These are phyloP conservation scores for Diabrotica virgifera DNA, from an alignment of 1,140 invertebrate genomes.

Conservation along the genomic window DNA sequence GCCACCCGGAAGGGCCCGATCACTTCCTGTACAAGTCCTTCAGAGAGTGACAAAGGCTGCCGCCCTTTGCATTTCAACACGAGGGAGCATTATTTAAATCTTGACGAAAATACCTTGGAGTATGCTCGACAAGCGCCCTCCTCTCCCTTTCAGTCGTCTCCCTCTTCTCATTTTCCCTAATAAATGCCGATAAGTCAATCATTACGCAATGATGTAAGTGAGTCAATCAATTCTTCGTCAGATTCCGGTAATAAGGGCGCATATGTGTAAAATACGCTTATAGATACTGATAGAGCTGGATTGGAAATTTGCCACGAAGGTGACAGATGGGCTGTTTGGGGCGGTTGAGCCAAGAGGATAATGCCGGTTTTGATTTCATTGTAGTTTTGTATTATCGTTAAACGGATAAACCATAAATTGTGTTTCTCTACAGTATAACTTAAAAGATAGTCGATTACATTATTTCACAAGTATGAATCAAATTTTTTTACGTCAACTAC, in stretches of 20 bases:
- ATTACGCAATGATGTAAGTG: constrained; percentile 16
- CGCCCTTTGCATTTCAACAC: constrained; percentile 22
- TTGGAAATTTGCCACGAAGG: not conserved
- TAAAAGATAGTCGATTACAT: too few species aligned
- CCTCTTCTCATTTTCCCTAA: constrained; percentile 5
- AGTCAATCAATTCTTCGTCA: constrained; percentile 19
- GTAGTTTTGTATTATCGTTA: too few species aligned
- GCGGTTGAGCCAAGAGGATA: too few species aligned
- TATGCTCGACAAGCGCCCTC: constrained; percentile 21
- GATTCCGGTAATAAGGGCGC: not conserved
- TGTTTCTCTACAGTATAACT: too few species aligned
- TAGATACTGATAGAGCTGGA: not conserved
- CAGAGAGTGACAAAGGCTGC: constrained; percentile 9
- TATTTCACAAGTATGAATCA: too few species aligned
- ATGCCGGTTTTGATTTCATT: too few species aligned
- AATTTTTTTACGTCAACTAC: too few species aligned
- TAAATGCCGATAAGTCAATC: constrained; percentile 24
- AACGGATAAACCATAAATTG: too few species aligned
- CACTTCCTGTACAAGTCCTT: not conserved
- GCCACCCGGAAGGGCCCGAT: not conserved
- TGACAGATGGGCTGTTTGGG: too few species aligned
- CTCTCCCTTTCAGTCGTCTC: not conserved
- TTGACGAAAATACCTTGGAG: constrained; percentile 33
- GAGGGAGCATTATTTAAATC: constrained; percentile 38
- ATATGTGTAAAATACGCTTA: constrained; percentile 4